Evolutionary conservation across 2,113 vertebrate genomes (phyloP).

Genomic region (Elanoides forficatus): DNA sequence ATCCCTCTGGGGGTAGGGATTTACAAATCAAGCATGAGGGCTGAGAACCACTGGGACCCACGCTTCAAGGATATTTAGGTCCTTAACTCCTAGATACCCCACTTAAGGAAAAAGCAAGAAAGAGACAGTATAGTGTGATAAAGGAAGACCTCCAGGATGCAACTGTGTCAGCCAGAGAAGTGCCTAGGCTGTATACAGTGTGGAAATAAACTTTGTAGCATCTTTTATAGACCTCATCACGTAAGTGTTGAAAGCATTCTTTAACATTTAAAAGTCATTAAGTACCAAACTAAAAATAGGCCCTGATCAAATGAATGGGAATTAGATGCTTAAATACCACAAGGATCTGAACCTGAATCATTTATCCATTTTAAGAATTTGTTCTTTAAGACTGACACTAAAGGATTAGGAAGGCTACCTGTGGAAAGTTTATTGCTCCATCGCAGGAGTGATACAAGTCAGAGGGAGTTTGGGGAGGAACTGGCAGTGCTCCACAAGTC

Average conservation of each 20-base stretch:
- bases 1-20: fast-evolving
- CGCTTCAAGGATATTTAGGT: not conserved
- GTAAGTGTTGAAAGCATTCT: not conserved
- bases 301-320: not conserved
- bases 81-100: not conserved
- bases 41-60: not conserved
- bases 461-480: not conserved
- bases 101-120: not conserved
- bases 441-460: not conserved
- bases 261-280: not conserved
- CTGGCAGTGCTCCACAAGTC: fast-evolving
- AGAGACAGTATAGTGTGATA: not conserved
- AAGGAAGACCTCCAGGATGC: not conserved
- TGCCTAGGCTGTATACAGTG: not conserved
- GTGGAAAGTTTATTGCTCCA: not conserved
- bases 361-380: not conserved
- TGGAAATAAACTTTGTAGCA: not conserved
- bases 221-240: not conserved
- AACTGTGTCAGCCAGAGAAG: not conserved
- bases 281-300: not conserved
- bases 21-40: not conserved
- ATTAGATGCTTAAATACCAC: not conserved
- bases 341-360: not conserved
- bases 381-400: not conserved
- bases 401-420: not conserved